Conservation (phyloP, 2,113 vertebrate genomes). For the Tringa solitaria region DNA sequence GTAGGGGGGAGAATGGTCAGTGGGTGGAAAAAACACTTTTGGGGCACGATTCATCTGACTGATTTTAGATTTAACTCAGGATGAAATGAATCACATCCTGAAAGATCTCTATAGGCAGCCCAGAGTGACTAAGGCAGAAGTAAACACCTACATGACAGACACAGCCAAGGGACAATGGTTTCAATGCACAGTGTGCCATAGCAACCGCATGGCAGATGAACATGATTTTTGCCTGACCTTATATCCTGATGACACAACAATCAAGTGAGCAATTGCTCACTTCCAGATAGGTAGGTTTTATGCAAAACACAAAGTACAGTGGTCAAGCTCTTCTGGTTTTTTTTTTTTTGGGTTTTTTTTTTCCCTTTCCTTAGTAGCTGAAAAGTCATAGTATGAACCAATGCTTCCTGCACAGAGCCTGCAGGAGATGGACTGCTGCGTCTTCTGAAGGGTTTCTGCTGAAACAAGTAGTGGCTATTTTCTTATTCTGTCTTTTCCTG, state of each 20-base stretch:
- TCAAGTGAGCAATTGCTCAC: not conserved
- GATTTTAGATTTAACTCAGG: no score
- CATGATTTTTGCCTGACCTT: not conserved
- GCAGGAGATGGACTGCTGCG: not conserved
- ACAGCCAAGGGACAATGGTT: not conserved
- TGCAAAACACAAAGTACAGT: not conserved
- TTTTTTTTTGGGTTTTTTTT: no score
- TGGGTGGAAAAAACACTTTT: no score
- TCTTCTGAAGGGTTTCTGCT: not conserved
- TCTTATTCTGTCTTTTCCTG: not conserved
- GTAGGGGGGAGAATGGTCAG: no score
- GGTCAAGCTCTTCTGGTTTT: not conserved
- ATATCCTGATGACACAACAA: not conserved
- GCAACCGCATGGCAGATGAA: not conserved
- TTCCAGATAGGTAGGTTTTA: not conserved
- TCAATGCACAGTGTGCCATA: rapidly evolving
- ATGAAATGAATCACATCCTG: no score
- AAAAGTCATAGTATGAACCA: not conserved
- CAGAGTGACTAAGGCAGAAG: no score
- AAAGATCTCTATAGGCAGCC: no score
- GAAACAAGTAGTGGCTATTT: not conserved
- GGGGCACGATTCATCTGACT: no score
- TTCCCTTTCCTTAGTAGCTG: not conserved
- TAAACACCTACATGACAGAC: not conserved
- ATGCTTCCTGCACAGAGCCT: not conserved